Base-by-base conservation (phyloP, 2,113 vertebrate species). In the Sciurus niger region DNA sequence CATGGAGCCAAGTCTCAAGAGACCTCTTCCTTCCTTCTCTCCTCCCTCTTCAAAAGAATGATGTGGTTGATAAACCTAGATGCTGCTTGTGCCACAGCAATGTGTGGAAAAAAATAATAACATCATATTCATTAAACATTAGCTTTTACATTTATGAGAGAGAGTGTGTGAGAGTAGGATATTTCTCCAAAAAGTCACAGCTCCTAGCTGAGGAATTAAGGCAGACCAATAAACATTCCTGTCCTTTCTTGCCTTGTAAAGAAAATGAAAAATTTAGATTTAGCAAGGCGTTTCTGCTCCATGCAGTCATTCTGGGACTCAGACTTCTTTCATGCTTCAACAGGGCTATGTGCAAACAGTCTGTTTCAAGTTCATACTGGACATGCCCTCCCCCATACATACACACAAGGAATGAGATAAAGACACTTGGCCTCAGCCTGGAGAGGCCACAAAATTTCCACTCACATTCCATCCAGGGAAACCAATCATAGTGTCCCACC, bases 1-100 rank as follows among this genome's bases (percentile, higher is more conserved):
- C 48, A 3, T 0, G 1, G 11, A 83, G 70, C n/a, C 0, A 1
- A 6, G 20, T n/a, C 73, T 94, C 4, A 60, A 13, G 28, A 0
- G 18, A 30, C 18, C 96, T 97, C 63, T 2, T 2, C 60, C 86
- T 78, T 5, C 77, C 68, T 82, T 17, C 30, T 80, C 73, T 40
- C 90, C 25, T 77, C 43, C 68, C 95, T 97, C 63, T 92, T 78
- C 25, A 60, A 84, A 68, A 87, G 74, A 96, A 58, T 0, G 6
- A 53, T 34, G 46, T 68, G 65, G 43, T 73, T 92, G 77, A 30
- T 65, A 67, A 95, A 14, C n/a, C 12, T 16, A 8, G 2, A 34
- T 60, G 55, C 32, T 12, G 55, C 77, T 63, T 46, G 2, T n/a
- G 18, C 46, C 8, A 16, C 34, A 60, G 93, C 67, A 13, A 11